These are phyloP conservation scores for Portevinia maculata DNA, from an alignment of 2,888 invertebrate species.

Conservation along the genomic window DNA sequence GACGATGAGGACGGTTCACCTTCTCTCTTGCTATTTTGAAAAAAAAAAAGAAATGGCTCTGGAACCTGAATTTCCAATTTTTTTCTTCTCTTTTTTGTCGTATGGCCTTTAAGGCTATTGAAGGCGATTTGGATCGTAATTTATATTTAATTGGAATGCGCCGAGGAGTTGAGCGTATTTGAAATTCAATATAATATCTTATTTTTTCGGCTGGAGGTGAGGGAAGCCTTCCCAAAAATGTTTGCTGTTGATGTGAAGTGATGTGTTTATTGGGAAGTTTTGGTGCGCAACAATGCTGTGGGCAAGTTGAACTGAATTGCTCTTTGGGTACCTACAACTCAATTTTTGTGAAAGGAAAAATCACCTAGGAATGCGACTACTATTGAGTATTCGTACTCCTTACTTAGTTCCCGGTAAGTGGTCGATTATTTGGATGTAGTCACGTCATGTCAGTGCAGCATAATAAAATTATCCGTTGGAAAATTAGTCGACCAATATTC, in stretches of 20 bases:
- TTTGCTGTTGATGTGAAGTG: neutral
- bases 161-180: constrained; percentile 15
- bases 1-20: neutral
- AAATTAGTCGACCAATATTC: too few species aligned
- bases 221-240: neutral
- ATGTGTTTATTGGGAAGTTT: neutral
- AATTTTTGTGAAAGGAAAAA: too few species aligned
- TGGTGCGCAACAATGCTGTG: too few species aligned
- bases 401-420: too few species aligned
- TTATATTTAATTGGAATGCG: constrained; percentile 53
- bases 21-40: neutral
- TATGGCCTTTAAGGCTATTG: constrained; percentile 22
- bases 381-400: too few species aligned
- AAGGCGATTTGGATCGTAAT: constrained; percentile 39
- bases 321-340: too few species aligned
- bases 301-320: too few species aligned
- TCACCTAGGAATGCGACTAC: too few species aligned
- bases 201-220: constrained; percentile 12
- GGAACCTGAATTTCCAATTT: constrained; percentile 37
- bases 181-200: constrained; percentile 17
- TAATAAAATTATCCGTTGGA: too few species aligned
- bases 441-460: too few species aligned
- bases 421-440: too few species aligned
- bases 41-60: constrained; percentile 30
- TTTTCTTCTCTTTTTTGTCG: constrained; percentile 6